Evolutionary conservation across 1,140 invertebrate genomes (phyloP).

Genomic region (Pogonognathellus flavescens): DNA sequence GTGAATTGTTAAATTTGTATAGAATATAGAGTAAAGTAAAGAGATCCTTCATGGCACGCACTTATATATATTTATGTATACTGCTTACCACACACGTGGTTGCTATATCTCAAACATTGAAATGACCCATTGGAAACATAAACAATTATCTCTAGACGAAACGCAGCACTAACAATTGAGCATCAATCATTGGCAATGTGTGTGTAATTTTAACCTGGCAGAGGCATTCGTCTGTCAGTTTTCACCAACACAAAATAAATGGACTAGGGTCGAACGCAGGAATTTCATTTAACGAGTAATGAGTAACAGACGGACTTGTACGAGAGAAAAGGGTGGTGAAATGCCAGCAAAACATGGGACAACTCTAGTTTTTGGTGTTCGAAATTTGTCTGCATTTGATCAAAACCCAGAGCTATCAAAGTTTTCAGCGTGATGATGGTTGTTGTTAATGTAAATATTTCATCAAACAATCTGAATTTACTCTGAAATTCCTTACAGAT

Average conservation of each 20-base stretch:
- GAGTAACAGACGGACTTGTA: slow-evolving; percentile 10
- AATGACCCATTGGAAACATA: slow-evolving; percentile 56
- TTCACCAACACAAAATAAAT: slow-evolving; percentile 13
- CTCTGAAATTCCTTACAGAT: too few species aligned
- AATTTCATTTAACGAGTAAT: slow-evolving; percentile 41
- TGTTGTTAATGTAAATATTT: too few species aligned
- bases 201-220: neutral
- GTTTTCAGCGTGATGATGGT: neutral
- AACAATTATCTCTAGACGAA: slow-evolving; percentile 40
- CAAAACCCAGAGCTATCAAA: too few species aligned
- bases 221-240: neutral
- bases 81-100: slow-evolving; percentile 9
- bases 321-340: neutral
- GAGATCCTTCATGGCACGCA: too few species aligned
- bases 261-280: slow-evolving; percentile 12
- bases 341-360: neutral
- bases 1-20: too few species aligned
- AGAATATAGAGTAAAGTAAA: too few species aligned
- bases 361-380: neutral
- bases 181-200: slow-evolving; percentile 52
- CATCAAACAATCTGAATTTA: too few species aligned
- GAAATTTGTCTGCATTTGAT: too few species aligned
- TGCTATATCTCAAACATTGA: slow-evolving; percentile 28
- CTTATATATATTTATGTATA: too few species aligned
- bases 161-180: slow-evolving; percentile 41